phyloP scores from a whole-genome alignment of 2,113 vertebrate species.

The Bubo bubo region DNA sequence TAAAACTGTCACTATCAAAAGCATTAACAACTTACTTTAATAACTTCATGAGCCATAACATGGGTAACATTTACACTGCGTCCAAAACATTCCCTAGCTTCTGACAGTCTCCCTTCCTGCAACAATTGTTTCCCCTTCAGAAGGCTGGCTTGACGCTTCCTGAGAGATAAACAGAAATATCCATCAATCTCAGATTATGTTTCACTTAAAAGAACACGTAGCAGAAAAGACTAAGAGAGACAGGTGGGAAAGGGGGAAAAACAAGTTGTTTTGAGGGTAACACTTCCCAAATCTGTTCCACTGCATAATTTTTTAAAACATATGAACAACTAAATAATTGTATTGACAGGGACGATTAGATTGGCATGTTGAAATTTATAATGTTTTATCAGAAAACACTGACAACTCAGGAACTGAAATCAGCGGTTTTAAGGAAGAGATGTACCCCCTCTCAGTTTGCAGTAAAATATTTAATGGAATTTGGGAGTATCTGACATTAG shows the following conservation, averaged over 20 bases:
- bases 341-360: background rate
- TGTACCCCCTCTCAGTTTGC: background rate
- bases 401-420: background rate
- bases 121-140: conserved; percentile 90
- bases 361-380: background rate
- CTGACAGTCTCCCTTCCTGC: conserved; percentile 88
- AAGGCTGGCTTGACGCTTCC: conserved; percentile 87
- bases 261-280: background rate
- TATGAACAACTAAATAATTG: background rate
- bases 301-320: background rate
- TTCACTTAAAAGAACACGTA: background rate
- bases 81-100: conserved; percentile 92
- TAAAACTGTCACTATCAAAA: background rate
- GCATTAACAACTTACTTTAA: conserved; percentile 80
- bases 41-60: conserved; percentile 90
- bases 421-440: background rate
- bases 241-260: background rate
- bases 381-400: background rate
- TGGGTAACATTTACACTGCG: conserved; percentile 90
- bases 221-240: background rate
- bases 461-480: background rate
- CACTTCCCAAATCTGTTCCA: background rate
- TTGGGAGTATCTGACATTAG: background rate
- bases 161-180: conserved; percentile 59
- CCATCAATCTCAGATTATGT: background rate